A percentile compares a stretch with the other conserved stretches of the same genome.
These are phyloP conservation scores for Arctia plantaginis DNA, from an alignment of 2,888 invertebrate species.

Conservation along the genomic window DNA sequence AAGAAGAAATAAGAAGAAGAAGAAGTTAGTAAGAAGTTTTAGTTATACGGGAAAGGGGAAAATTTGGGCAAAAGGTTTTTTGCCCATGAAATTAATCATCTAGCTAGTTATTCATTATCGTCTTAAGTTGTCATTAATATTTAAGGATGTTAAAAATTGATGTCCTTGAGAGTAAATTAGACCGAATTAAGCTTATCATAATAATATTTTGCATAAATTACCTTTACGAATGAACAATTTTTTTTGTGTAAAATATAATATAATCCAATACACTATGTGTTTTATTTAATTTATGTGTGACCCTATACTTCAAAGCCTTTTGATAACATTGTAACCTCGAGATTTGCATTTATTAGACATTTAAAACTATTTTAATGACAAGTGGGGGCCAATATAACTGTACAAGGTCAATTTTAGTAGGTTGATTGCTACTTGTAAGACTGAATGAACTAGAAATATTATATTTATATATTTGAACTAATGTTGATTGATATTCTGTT, in stretches of 20 bases:
- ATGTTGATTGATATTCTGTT: background rate
- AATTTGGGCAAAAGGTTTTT: too few relatives aligned
- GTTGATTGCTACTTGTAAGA: slow-evolving; percentile 15
- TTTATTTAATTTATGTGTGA: slow-evolving; percentile 5
- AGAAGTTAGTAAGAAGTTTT: too few relatives aligned
- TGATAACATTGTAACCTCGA: slow-evolving; percentile 4
- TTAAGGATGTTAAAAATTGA: too few relatives aligned
- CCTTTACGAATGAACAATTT: background rate
- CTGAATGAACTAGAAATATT: background rate
- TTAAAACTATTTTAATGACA: background rate
- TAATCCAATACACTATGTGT: background rate
- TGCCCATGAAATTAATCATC: too few relatives aligned
- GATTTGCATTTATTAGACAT: slow-evolving; percentile 20
- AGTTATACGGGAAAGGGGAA: too few relatives aligned
- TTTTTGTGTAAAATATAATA: background rate
- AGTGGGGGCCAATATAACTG: slow-evolving; percentile 6
- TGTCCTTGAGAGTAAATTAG: too few relatives aligned
- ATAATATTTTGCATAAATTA: background rate
- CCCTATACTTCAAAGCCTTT: slow-evolving; percentile 25
- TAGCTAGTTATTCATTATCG: too few relatives aligned
- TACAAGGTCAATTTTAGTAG: slow-evolving; percentile 21
- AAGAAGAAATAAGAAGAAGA: too few relatives aligned
- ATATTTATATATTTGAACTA: background rate
- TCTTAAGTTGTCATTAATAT: too few relatives aligned
- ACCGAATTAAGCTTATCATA: too few relatives aligned